phyloP scores from a whole-genome alignment of 2,113 vertebrate genomes.

The Perccottus glenii region DNA sequence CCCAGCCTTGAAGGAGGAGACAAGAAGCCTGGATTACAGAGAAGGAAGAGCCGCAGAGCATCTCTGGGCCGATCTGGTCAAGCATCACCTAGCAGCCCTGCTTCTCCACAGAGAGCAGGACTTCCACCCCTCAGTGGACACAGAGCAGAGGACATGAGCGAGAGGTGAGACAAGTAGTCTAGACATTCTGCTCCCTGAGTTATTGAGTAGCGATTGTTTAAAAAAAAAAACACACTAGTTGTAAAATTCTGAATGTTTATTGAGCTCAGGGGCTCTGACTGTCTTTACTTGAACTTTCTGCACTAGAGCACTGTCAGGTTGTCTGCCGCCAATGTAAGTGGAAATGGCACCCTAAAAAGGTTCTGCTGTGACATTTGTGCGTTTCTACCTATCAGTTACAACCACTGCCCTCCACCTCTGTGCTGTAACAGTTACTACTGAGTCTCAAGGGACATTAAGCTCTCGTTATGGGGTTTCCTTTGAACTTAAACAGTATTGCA shows the following conservation, averaged over 20 bases:
- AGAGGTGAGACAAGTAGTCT: slow-evolving; percentile 80
- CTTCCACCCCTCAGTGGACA: slow-evolving; percentile 75
- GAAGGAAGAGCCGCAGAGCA: slow-evolving; percentile 90
- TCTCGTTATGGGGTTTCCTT: slow-evolving; percentile 20
- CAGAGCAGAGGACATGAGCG: slow-evolving; percentile 74
- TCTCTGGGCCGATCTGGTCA: slow-evolving; percentile 82
- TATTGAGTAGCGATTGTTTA: too few relatives aligned
- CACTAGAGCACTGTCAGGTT: slow-evolving; percentile 68
- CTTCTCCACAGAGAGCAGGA: slow-evolving; percentile 61
- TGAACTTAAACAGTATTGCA: slow-evolving; percentile 20
- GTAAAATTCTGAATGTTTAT: neutral
- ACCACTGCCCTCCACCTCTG: slow-evolving; percentile 26
- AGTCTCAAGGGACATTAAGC: slow-evolving; percentile 20
- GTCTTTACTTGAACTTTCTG: slow-evolving; percentile 42
- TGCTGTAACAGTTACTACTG: slow-evolving; percentile 36
- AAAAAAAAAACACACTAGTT: too few relatives aligned
- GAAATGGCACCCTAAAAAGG: slow-evolving; percentile 23
- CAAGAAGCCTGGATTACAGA: slow-evolving; percentile 81
- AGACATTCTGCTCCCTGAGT: too few relatives aligned
- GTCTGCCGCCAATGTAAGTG: slow-evolving; percentile 77
- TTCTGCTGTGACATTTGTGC: slow-evolving; percentile 20
- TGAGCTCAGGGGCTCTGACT: slow-evolving; percentile 25
- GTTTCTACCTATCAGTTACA: neutral
- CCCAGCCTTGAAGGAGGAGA: slow-evolving; percentile 77
- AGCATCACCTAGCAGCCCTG: slow-evolving; percentile 79